Evolutionary conservation across 2,888 invertebrate species (phyloP), one percentile per base, ranked within the genome.

Genomic region (Tortricodes alternella): DNA sequence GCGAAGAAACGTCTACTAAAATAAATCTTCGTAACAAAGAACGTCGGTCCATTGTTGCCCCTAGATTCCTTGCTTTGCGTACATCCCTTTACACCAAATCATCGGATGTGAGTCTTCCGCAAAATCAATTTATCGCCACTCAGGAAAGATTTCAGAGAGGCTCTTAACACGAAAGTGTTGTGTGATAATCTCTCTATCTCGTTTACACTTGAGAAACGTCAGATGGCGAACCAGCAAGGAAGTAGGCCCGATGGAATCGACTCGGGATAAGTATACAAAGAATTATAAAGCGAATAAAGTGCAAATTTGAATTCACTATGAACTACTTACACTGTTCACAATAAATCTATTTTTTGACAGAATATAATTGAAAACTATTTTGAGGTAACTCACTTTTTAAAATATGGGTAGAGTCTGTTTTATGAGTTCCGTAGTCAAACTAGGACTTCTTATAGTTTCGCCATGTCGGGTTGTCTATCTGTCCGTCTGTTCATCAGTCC

Each of bases 71-170:
- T 48, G 38, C 50, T 58, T 48, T 58, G 41, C 46, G 21, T 52
- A 32, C 19, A 44, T 19, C 41, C 49, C 24, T 18, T 8, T 53
- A 48, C 50, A 41, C 51, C 23, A 38, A 60, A 46, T 38, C 53
- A 34, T 18, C 34, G 38, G 44, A 44, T 51, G 27, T 11, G 18
- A 39, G 53, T 23, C 46, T 23, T 32, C 32, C 39, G 9, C 32
- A 41, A 73, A 75, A 77, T 76, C 73, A 76, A 80, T 79, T 77
- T 79, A 78, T 71, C 68, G 69, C 65, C 71, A 73, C 77, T 77
- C 76, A 73, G 76, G 76, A 74, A 73, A 71, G 74, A 77, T 80
- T 76, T 79, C 74, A 73, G 71, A 73, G 70, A 63, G 61, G 65
- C 67, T 69, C 69, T 71, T 73, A 66, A 71, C 71, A 69, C 72